Evolutionary conservation across 1,140 invertebrate genomes (phyloP), one percentile per base, ranked within the genome.

Genomic region (Camponotus vicinus): DNA sequence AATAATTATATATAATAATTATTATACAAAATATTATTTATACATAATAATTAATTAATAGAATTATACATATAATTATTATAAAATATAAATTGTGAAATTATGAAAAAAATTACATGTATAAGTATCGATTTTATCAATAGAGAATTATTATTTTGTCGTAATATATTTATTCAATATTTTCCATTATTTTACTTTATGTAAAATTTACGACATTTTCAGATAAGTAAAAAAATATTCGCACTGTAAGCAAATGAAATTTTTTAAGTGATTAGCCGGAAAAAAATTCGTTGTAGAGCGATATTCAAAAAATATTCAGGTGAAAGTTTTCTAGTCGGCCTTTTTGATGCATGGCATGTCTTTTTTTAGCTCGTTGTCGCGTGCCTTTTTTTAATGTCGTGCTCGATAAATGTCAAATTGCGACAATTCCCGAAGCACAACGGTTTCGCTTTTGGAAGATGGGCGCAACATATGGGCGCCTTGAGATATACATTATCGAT

Each of bases 401-500:
- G 11, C 15, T 32, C 57, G 55, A 49, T 83, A 73, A 83, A 83
- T 42, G 69, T 83, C 69, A 63, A 73, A 63, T 57, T 59, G 15
- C 37, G 40, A 82, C 69, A 40, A 45, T 61, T 13, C 27, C 40
- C 21, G 9, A 32, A 21, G 37, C 45, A 49, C 3, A 27, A 27
- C 40, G 27, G 18, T 73, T 34, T 82, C 2, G 78, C 49, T 82
- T 82, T 82, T 32, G 45, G 18, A 73, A 61, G 79, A 59, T 37
- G 52, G 52, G 71, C 34, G 55, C 71, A 59, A 73, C 67, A 45
- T 71, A 71, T 82, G 55, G 18, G 27, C n/a, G 40, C 55, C 55
- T 61, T 69, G 18, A 83, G 69, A 83, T 27, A 27, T 27, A 27
- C 27, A 27, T 27, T 27, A 27, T 83, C 69, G 79, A 83, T 83